These are phyloP conservation scores for Manacus vitellinus DNA, from an alignment of 2,113 vertebrate species.

Conservation along the genomic window DNA sequence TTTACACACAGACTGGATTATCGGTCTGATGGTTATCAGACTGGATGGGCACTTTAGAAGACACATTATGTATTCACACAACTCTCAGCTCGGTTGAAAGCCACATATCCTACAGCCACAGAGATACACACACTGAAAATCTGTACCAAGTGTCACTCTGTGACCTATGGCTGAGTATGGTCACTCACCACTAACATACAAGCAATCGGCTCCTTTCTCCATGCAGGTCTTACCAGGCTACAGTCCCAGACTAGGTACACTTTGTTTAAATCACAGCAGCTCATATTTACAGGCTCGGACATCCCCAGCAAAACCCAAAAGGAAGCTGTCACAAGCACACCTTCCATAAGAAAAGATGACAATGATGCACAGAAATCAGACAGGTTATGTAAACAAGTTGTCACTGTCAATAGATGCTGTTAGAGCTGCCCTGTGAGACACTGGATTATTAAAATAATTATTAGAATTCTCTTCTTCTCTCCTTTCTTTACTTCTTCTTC, in stretches of 20 bases:
- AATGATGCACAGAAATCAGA: fast-evolving
- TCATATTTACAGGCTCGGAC: fast-evolving
- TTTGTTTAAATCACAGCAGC: not conserved
- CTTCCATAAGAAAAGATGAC: not conserved
- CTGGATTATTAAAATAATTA: too few species aligned
- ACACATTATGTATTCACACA: not conserved
- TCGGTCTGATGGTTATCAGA: not conserved
- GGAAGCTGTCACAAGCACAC: not conserved
- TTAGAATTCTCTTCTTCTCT: too few species aligned
- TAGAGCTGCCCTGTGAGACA: not conserved
- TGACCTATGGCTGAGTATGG: not conserved
- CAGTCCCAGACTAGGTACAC: not conserved
- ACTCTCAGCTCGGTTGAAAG: not conserved
- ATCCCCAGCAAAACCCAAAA: not conserved
- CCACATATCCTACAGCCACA: not conserved
- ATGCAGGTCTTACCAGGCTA: not conserved
- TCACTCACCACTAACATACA: not conserved
- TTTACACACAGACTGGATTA: not conserved
- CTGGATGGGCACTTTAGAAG: not conserved
- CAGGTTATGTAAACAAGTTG: not conserved
- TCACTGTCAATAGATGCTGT: not conserved
- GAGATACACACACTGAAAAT: not conserved
- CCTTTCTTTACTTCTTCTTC: too few species aligned
- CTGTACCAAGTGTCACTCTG: fast-evolving
- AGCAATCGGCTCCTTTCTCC: not conserved